Conservation (phyloP, 2,113 vertebrate species). For the Helogale parvula region DNA sequence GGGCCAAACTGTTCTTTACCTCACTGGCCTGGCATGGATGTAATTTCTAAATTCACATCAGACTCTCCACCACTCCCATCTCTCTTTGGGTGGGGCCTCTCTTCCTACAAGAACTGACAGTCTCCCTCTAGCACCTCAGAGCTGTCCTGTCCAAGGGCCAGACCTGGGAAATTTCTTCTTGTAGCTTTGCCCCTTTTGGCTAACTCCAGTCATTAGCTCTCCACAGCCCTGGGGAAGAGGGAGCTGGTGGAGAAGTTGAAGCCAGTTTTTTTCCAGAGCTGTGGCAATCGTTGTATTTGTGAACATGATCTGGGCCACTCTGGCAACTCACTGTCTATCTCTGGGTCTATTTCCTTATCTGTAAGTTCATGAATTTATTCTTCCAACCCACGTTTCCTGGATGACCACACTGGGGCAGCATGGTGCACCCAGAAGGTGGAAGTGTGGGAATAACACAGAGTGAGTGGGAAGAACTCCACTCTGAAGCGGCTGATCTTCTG, state of each 20-base stretch:
- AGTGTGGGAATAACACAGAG: background rate
- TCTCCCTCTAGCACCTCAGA: conserved; percentile 10
- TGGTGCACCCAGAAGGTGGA: background rate
- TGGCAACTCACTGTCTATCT: background rate
- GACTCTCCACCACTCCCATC: background rate
- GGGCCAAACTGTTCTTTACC: background rate
- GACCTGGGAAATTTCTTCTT: background rate
- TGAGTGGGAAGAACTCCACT: background rate
- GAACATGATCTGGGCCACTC: background rate
- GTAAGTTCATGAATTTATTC: background rate
- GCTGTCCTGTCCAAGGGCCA: background rate
- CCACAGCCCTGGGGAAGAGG: background rate
- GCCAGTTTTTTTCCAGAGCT: background rate
- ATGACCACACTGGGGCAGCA: background rate
- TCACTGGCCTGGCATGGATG: background rate
- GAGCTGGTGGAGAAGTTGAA: background rate
- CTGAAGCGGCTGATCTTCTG: background rate
- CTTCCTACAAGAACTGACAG: background rate
- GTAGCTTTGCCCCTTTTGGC: background rate
- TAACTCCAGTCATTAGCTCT: background rate
- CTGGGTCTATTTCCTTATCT: background rate
- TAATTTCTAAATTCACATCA: background rate
- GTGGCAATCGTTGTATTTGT: background rate
- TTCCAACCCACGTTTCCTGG: background rate
- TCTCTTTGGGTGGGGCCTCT: background rate